Percentiles rank a stretch among this genome's conserved stretches.
Conservation (phyloP, 2,888 invertebrate genomes). For the Polyommatus iphigenia region DNA sequence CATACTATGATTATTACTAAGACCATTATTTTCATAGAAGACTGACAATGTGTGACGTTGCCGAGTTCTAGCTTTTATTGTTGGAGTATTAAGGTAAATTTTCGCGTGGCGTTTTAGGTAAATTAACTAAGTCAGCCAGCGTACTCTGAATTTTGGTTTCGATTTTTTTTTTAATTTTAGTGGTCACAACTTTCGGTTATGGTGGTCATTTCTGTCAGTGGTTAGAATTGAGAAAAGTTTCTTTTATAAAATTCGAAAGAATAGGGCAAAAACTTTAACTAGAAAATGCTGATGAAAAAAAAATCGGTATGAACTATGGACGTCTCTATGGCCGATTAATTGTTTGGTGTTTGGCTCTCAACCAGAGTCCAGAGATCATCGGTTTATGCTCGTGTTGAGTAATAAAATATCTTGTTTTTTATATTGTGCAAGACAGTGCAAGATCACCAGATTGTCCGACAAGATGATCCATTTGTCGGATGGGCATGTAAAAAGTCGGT, state of each 20-base stretch:
- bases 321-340: too few species aligned
- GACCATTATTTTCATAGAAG: slow-evolving; percentile 78
- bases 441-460: too few species aligned
- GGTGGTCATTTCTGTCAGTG: background rate
- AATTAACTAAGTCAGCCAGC: slow-evolving; percentile 64
- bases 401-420: too few species aligned
- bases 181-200: slow-evolving; percentile 11
- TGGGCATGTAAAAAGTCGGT: too few species aligned
- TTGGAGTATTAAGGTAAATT: slow-evolving; percentile 40
- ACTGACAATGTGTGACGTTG: slow-evolving; percentile 56
- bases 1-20: slow-evolving; percentile 66
- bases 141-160: slow-evolving; percentile 38
- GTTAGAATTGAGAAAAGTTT: background rate
- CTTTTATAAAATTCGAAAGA: background rate
- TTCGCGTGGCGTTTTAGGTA: slow-evolving; percentile 41
- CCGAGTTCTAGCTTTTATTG: slow-evolving; percentile 43
- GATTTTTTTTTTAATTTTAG: slow-evolving; percentile 5
- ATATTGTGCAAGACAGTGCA: too few species aligned
- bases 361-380: too few species aligned
- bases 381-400: too few species aligned
- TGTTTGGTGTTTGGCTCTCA: too few species aligned
- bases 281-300: too few species aligned
- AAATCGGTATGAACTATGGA: too few species aligned
- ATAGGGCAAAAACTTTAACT: too few species aligned
- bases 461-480: too few species aligned